A percentile compares a stretch with the other conserved stretches of the same genome.
phyloP scores from a whole-genome alignment of 2,797 vertebrate genomes.

The Distichodus sexfasciatus region DNA sequence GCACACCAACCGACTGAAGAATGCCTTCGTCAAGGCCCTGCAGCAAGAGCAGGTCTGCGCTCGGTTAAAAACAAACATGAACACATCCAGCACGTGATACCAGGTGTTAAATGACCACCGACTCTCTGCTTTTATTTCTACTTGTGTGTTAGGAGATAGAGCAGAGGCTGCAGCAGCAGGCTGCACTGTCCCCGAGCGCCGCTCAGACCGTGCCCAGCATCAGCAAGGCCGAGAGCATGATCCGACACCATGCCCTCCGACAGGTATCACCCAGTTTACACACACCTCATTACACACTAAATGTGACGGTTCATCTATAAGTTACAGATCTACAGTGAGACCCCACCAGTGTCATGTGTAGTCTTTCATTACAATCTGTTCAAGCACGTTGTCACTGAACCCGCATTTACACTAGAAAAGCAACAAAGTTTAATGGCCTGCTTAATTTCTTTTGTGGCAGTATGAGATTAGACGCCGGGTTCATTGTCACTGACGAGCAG shows the following conservation, averaged over 20 bases:
- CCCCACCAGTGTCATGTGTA: no score
- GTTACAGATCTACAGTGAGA: no score
- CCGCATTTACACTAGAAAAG: no score
- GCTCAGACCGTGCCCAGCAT: constrained; percentile 74
- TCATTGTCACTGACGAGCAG: no score
- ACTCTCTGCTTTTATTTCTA: neutral
- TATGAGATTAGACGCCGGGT: no score
- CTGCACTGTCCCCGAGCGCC: constrained; percentile 75
- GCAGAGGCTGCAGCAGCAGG: constrained; percentile 83
- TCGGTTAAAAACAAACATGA: neutral
- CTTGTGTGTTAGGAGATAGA: constrained; percentile 76
- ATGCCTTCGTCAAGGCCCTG: constrained; percentile 84
- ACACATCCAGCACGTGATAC: neutral
- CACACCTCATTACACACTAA: neutral
- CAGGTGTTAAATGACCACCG: neutral
- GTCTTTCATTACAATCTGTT: no score
- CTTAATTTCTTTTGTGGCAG: no score
- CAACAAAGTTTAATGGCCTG: no score
- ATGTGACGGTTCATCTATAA: no score
- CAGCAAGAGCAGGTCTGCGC: constrained; percentile 81
- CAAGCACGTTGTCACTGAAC: no score
- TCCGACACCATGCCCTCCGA: constrained; percentile 81
- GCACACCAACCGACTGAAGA: constrained; percentile 86
- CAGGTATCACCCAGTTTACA: constrained; percentile 59
- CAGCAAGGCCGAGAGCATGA: constrained; percentile 80